phyloP scores from a whole-genome alignment of 2,888 invertebrate genomes.

The Scaptomyza flava region DNA sequence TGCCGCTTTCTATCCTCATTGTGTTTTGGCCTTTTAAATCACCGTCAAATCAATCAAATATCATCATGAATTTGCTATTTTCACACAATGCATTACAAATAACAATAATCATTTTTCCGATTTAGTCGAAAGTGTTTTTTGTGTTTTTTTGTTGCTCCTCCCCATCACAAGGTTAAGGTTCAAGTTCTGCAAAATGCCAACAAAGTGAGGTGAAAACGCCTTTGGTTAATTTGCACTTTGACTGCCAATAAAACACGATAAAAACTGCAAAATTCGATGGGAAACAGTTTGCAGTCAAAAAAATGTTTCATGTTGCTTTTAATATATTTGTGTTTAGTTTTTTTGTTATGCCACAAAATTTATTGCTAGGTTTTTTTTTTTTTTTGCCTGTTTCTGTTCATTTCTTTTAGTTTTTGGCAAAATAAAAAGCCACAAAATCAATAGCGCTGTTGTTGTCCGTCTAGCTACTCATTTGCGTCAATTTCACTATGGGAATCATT shows the following conservation, averaged over 20 bases:
- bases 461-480: slow-evolving; percentile 58
- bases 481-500: slow-evolving; percentile 65
- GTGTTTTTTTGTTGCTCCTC: slow-evolving; percentile 5
- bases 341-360: slow-evolving; percentile 43
- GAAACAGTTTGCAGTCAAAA: slow-evolving; percentile 50
- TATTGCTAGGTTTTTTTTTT: slow-evolving; percentile 30
- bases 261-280: slow-evolving; percentile 51
- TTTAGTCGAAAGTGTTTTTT: slow-evolving; percentile 25
- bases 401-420: slow-evolving; percentile 22
- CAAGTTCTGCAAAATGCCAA: slow-evolving; percentile 68
- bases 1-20: slow-evolving; percentile 54
- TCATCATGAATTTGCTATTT: slow-evolving; percentile 60
- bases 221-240: slow-evolving; percentile 34
- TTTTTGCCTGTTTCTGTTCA: slow-evolving; percentile 18
- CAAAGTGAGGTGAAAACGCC: slow-evolving; percentile 26
- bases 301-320: slow-evolving; percentile 34
- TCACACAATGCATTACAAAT: slow-evolving; percentile 33
- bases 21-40: slow-evolving; percentile 31
- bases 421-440: slow-evolving; percentile 65
- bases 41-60: slow-evolving; percentile 49
- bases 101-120: slow-evolving; percentile 54
- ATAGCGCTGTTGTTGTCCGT: slow-evolving; percentile 48
- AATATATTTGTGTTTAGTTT: neutral
- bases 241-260: slow-evolving; percentile 17
- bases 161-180: slow-evolving; percentile 52